Base-by-base conservation (phyloP, 2,888 invertebrate species). In the Hirudinaria manillensis region DNA sequence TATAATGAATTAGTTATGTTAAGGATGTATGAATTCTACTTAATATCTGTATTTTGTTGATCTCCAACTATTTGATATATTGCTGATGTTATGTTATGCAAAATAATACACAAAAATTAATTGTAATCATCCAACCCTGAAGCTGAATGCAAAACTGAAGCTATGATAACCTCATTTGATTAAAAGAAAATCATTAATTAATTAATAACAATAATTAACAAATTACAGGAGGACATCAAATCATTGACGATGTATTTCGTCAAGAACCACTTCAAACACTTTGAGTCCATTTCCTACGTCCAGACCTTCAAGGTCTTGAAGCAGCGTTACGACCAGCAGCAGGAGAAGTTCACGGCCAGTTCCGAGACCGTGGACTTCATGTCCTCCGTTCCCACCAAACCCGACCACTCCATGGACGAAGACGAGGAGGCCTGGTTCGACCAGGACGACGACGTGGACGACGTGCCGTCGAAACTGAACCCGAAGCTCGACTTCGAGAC, bases 391-490 rank as follows among this genome's bases (percentile, higher is more conserved):
- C 61, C 73, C 13, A 32, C 38, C 65, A 73, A 73, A 55, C 65
- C 73, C 16, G 73, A 73, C n/a, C 73, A 73, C 13, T 68, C 68
- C 13, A 73, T 95, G 82, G 97, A 98, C 80, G 96, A 97, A 83
- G 97, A 97, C 81, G 97, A 98, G 84, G 97, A 97, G 87, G 93
- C 95, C 90, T 98, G 96, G 96, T 97, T 97, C 87, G 94, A 95
- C 84, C 94, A 95, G 82, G 97, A 97, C 80, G 84, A 84, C 36
- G 85, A 84, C 67, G 79, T 79, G n/a, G 83, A 84, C 34, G 81
- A 84, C 32, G 81, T 83, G 71, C 83, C 85, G 6, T 3, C 68
- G 2, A 68, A 68, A 34, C n/a, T 68, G 10, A 29, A 24, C n/a
- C 68, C 36, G 1, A 68, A 68, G 36, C 68, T 68, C n/a, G 68